Evolutionary conservation across 2,113 vertebrate genomes (phyloP), one percentile per base, ranked within the genome.

Genomic region (Polypterus bichir): DNA sequence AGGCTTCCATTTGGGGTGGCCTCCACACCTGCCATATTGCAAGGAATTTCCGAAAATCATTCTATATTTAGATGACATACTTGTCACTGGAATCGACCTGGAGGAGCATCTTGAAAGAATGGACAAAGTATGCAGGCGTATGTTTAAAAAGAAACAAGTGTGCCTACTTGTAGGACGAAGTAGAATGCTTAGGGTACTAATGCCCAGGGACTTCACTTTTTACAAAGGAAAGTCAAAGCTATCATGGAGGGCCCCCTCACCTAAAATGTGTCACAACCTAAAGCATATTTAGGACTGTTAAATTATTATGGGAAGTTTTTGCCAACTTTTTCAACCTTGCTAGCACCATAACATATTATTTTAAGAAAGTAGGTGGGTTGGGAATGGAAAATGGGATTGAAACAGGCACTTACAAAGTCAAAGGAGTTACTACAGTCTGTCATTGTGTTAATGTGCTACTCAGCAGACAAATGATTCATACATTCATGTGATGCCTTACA

Each of bases 261-360:
- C 51, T 4, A 54, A 45, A 54, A 44, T 6, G 4, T 4, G 2
- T 9, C 44, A 11, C 3, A 55, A 11, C 7, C 27, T 1, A 47
- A 7, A n/a, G 46, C 61, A 7, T 64, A 49, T 10, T 6, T 59
- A 9, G 62, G 62, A 8, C 4, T 59, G 56, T 6, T 64, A 5
- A 59, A 49, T 59, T 58, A 64, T 10, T 64, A 64, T 44, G 47
- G 44, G 9, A 44, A 49, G 48, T 59, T 64, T 44, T 10, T 64
- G 3, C 55, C 62, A 48, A 44, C 58, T 27, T 7, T 56, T 44
- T 59, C 62, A 5, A 58, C 47, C 7, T 9, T 46, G 5, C 44
- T 64, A 5, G 62, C 47, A 0, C 62, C 62, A 10, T 48, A 58
- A 9, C 47, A 64, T 27, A 4, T 51, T 7, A 47, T 64, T n/a